These are phyloP conservation scores for Mythimna albipuncta DNA, from an alignment of 2,888 invertebrate genomes.

Conservation along the genomic window DNA sequence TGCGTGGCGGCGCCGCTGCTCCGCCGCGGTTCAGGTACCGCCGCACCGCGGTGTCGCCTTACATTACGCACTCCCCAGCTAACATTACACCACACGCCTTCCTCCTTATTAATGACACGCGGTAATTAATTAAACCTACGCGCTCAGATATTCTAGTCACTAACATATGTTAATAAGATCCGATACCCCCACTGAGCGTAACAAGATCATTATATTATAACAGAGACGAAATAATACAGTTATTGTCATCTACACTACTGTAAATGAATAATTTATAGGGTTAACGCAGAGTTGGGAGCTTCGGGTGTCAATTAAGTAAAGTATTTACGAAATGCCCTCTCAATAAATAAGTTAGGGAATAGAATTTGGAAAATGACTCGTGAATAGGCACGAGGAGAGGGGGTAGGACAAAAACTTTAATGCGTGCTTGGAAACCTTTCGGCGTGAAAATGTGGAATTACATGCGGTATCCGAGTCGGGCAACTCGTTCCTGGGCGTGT, in stretches of 20 bases:
- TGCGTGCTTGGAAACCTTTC: constrained; percentile 79
- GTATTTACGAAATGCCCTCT: constrained; percentile 81
- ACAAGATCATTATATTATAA: constrained; percentile 73
- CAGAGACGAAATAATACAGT: constrained; percentile 70
- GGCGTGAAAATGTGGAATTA: constrained; percentile 85
- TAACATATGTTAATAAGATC: constrained; percentile 81
- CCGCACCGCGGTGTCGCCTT: constrained; percentile 73
- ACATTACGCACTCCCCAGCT: constrained; percentile 69
- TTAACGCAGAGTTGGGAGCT: constrained; percentile 74
- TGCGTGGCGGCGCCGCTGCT: constrained; percentile 47
- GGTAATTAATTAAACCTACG: constrained; percentile 82
- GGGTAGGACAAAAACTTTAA: constrained; percentile 84
- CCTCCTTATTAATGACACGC: constrained; percentile 82
- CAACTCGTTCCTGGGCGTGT: constrained; percentile 78
- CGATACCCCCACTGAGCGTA: constrained; percentile 72
- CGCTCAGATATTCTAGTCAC: constrained; percentile 78
- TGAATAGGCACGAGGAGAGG: constrained; percentile 73
- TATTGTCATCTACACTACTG: constrained; percentile 73
- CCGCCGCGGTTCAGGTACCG: constrained; percentile 67
- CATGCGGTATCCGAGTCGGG: constrained; percentile 80
- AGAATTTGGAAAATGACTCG: constrained; percentile 85
- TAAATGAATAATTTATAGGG: constrained; percentile 81
- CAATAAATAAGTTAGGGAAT: constrained; percentile 83
- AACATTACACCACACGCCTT: constrained; percentile 69
- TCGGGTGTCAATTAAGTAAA: constrained; percentile 83